A percentile compares a stretch with the other conserved stretches of the same genome.
Conservation (phyloP, 1,140 invertebrate species). For the Drosophila ironensis region DNA sequence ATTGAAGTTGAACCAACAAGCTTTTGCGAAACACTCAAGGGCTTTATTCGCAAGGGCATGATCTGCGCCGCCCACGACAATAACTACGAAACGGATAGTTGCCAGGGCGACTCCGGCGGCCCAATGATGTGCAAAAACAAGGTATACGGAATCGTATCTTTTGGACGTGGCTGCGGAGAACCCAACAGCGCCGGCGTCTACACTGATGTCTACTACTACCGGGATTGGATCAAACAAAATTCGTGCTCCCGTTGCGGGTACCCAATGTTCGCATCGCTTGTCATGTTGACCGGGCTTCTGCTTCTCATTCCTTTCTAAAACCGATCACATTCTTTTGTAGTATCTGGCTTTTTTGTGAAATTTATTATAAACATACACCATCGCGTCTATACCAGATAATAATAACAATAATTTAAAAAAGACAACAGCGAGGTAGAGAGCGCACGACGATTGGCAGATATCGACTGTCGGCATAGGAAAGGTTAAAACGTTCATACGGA, state of each 20-base stretch:
- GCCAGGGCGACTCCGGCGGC: not conserved
- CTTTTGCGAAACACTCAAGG: not conserved
- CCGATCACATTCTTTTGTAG: too few relatives aligned
- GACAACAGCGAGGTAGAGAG: too few relatives aligned
- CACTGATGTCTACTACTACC: not conserved
- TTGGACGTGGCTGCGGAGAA: not conserved
- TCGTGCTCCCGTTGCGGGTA: not conserved
- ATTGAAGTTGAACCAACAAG: not conserved
- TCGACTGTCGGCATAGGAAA: too few relatives aligned
- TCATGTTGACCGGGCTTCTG: not conserved
- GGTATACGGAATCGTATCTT: not conserved
- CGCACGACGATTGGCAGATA: too few relatives aligned
- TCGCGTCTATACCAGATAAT: too few relatives aligned
- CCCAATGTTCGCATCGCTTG: too few relatives aligned
- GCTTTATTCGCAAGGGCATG: not conserved
- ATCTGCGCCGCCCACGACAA: not conserved
- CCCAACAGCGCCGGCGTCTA: not conserved
- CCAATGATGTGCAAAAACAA: not conserved
- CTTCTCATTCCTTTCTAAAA: not conserved
- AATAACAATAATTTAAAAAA: too few relatives aligned
- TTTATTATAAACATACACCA: too few relatives aligned
- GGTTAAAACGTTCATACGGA: too few relatives aligned
- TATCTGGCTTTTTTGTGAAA: too few relatives aligned
- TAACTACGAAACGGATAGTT: not conserved
- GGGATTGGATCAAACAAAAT: not conserved